Evolutionary conservation across 2,797 vertebrate species (phyloP), one percentile per base, ranked within the genome.

Genomic region (Acanthiza pusilla): DNA sequence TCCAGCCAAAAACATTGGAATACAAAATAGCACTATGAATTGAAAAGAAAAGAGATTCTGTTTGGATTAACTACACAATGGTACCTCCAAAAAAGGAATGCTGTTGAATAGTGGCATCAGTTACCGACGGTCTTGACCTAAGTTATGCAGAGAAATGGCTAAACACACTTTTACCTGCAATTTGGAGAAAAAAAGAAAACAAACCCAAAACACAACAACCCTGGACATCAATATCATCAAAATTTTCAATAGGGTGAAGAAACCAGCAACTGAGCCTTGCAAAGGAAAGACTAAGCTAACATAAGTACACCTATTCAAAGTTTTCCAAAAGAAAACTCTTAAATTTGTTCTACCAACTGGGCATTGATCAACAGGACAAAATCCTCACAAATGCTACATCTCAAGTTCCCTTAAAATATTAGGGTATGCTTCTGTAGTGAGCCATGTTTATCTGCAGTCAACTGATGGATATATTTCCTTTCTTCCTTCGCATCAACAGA

Each of bases 101-200:
- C 21, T 91, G 71, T 50, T 96, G 61, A 93, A 83, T 38, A 77
- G 40, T 57, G 66, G 63, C 88, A 92, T 70, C 51, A 94, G 42
- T 75, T 91, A 85, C n/a, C 89, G 72, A 32, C 16, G 11, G 62
- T 85, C 48, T 89, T 85, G 71, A 83, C 54, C 66, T 87, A 95
- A 94, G 57, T 85, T 91, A 94, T 65, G 42, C 70, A 97, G 82
- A 76, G 80, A 96, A 96, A 91, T 60, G 43, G 57, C 57, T 93
- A 96, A 96, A 91, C 62, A 32, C 18, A 78, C 86, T 95, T 91
- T 32, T 18, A 86, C 43, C 61, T 85, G 75, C 19, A 70, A 53
- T 80, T 81, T 54, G 38, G 20, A 78, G 80, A 75, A 80, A 61
- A 71, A 92, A 54, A 75, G 95, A 85, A 16, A 16, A 95, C 83